Conservation (phyloP, 2,888 invertebrate genomes). For the Athalia cordata region DNA sequence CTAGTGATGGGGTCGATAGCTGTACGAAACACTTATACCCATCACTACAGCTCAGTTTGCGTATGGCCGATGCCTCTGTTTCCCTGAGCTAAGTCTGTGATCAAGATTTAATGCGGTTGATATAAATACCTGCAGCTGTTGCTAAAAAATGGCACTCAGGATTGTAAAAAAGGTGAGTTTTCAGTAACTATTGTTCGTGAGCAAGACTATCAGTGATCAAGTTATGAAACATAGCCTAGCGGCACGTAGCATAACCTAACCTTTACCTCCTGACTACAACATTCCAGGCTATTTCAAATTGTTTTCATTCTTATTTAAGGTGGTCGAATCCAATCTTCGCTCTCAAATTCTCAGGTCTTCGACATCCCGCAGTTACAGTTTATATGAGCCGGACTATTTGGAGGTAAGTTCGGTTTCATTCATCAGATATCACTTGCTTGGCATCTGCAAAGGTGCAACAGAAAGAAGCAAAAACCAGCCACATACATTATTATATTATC, state of each 20-base stretch:
- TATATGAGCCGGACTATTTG: slow-evolving; percentile 84
- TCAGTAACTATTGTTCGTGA: neutral
- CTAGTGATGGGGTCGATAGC: too few species aligned
- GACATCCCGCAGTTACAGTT: slow-evolving; percentile 55
- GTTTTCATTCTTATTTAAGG: slow-evolving; percentile 37
- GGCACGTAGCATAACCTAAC: neutral
- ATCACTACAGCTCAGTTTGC: too few species aligned
- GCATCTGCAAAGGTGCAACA: neutral
- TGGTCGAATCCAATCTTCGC: slow-evolving; percentile 33
- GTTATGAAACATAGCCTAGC: neutral
- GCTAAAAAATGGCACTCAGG: slow-evolving; percentile 22
- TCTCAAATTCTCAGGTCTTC: neutral
- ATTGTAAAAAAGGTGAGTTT: slow-evolving; percentile 26
- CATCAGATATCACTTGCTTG: neutral
- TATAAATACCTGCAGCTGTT: too few species aligned
- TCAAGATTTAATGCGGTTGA: too few species aligned
- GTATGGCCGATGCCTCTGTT: too few species aligned
- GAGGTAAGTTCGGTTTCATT: slow-evolving; percentile 75
- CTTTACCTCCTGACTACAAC: neutral
- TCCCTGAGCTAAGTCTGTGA: too few species aligned
- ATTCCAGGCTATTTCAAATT: neutral
- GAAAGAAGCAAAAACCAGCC: slow-evolving; percentile 12
- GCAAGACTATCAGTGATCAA: neutral
- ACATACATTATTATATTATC: slow-evolving; percentile 1
- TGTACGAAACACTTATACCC: too few species aligned